Base-by-base conservation (phyloP, 1,140 invertebrate species). In the Nylanderia fulva region DNA sequence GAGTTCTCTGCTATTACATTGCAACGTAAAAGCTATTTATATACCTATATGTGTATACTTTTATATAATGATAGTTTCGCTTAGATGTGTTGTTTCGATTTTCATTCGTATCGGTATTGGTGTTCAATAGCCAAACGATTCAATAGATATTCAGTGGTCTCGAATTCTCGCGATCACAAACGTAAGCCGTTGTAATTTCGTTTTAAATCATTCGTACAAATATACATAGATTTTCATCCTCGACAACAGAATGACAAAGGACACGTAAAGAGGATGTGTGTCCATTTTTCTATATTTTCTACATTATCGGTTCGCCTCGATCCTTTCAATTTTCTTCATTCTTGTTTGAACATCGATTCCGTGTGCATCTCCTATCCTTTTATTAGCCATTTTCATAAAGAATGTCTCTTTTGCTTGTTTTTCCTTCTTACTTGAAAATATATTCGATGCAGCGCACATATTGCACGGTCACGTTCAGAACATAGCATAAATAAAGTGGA, bases 321-420 rank as follows among this genome's bases (percentile, higher is more conserved):
- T 87, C 85, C 79, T 80, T 88, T 82, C 69, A 72, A 85, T 88
- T 85, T 88, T 76, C 82, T 85, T 72, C 80, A 72, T 71, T 82
- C 54, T 45, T 84, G 56, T 48, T 68, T 21, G 29, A 68, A 42
- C 54, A 68, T 69, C 61, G 21, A 33, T 72, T 61, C 68, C 52
- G n/a, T 72, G 39, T 61, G 74, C 60, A 80, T 85, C 75, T 15
- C 45, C n/a, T n/a, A n/a, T n/a, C n/a, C n/a, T n/a, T n/a, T n/a
- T n/a, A n/a, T n/a, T 7, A 27, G 45, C 27, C 66, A 64, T 86
- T 48, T 54, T 66, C 75, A 61, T 80, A 85, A 89, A 77, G 66
- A 88, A 88, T 33, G 58, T 29, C 56, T 15, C 45, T 66, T 58
- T n/a, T n/a, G 54, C 76, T 88, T 71, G 52, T 83, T 87, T 76